A percentile compares a stretch with the other conserved stretches of the same genome.
These are phyloP conservation scores for Ahaetulla prasina DNA, from an alignment of 2,113 vertebrate genomes.

Conservation along the genomic window DNA sequence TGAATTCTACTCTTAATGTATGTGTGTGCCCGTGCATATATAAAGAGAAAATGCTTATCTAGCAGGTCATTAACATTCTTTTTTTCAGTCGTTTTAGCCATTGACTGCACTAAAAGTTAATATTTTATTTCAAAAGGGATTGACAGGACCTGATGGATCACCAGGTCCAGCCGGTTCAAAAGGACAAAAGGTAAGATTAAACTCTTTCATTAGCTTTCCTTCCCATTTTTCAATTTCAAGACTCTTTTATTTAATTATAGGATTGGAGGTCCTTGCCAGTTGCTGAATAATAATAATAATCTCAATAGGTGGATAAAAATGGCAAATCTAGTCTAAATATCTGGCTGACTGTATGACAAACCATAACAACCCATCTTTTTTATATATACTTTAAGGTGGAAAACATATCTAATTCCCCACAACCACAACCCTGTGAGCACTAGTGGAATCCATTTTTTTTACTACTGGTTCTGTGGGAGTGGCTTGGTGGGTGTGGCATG, in stretches of 20 bases:
- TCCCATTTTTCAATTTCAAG: background rate
- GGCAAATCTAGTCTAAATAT: background rate
- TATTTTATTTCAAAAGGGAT: conserved; percentile 75
- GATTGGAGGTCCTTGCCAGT: background rate
- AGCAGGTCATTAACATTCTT: background rate
- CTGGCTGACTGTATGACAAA: background rate
- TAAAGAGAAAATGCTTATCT: background rate
- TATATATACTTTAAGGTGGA: background rate
- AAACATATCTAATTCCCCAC: background rate
- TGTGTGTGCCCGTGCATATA: background rate
- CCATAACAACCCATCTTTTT: background rate
- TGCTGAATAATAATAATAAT: background rate
- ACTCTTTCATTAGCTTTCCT: conserved; percentile 20
- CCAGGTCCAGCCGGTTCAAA: conserved; percentile 77
- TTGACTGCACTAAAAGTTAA: conserved; percentile 11
- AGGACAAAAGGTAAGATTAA: conserved; percentile 87
- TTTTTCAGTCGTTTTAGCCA: background rate
- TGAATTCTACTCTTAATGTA: background rate
- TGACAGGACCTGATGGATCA: conserved; percentile 88
- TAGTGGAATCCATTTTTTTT: no score
- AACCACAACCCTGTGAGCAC: background rate
- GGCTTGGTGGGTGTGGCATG: no score
- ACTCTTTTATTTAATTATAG: background rate
- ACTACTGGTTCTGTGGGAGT: no score
- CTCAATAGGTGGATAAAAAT: background rate